Evolutionary conservation across 2,888 invertebrate species (phyloP).

Genomic region (Heliconius ethilla): DNA sequence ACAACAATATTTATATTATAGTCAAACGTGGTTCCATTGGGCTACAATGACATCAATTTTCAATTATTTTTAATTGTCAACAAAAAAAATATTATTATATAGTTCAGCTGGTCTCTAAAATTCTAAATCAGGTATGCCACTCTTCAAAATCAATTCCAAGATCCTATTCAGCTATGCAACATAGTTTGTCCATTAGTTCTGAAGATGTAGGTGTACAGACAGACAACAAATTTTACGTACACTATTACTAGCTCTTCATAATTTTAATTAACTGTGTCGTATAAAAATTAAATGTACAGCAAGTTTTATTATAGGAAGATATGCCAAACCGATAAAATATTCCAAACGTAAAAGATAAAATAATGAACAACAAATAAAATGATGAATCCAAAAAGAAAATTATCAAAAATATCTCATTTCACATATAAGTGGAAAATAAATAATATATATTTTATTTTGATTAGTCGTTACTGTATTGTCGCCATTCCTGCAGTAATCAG

Average conservation of each 20-base stretch:
- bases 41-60: too few species aligned
- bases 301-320: too few species aligned
- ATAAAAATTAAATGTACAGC: too few species aligned
- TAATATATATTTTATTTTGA: neutral
- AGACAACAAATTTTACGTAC: neutral
- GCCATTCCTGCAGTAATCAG: slow-evolving; percentile 28
- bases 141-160: neutral
- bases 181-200: neutral
- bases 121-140: neutral
- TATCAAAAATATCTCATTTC: neutral
- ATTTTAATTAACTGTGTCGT: neutral
- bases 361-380: too few species aligned
- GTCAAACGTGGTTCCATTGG: too few species aligned
- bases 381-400: too few species aligned
- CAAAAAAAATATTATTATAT: too few species aligned
- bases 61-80: too few species aligned
- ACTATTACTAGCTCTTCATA: neutral
- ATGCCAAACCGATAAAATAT: too few species aligned
- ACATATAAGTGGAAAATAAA: neutral
- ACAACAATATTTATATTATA: too few species aligned
- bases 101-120: too few species aligned
- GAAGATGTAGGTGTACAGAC: neutral
- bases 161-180: too few species aligned
- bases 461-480: slow-evolving; percentile 10
- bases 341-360: neutral